phyloP scores from a whole-genome alignment of 2,888 invertebrate genomes.

The Leucophenga montana region DNA sequence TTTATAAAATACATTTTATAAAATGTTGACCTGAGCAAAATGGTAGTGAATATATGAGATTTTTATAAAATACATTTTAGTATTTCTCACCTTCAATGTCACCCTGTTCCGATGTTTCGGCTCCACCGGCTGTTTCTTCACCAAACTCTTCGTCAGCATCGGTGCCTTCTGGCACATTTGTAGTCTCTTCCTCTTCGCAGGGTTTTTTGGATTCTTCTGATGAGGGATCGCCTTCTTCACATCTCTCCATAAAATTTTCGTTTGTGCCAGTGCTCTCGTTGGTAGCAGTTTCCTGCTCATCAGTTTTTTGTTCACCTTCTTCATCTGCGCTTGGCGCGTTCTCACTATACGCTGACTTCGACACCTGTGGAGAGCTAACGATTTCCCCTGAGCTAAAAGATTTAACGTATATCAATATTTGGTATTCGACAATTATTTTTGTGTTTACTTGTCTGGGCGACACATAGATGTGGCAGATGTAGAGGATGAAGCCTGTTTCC shows the following conservation, averaged over 20 bases:
- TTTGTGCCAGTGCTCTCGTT: conserved; percentile 51
- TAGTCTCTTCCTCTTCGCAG: conserved; percentile 47
- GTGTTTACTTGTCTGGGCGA: conserved; percentile 62
- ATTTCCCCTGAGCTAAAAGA: conserved; percentile 84
- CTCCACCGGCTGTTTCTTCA: conserved; percentile 72
- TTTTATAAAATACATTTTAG: background rate
- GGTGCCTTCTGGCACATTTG: conserved; percentile 74
- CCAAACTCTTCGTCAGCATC: conserved; percentile 63
- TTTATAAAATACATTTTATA: no score
- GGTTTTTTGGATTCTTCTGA: conserved; percentile 34
- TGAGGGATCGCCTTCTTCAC: conserved; percentile 22
- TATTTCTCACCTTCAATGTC: conserved; percentile 65
- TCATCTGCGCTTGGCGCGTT: conserved; percentile 41
- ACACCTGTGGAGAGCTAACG: conserved; percentile 87
- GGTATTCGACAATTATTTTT: background rate
- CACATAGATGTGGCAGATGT: conserved; percentile 61
- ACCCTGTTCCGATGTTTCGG: conserved; percentile 60
- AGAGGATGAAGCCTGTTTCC: conserved; percentile 68
- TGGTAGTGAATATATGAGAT: background rate
- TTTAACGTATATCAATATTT: no score
- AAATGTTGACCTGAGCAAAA: conserved; percentile 41
- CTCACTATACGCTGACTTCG: conserved; percentile 80
- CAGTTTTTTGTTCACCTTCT: conserved; percentile 50
- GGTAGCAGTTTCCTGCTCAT: conserved; percentile 61
- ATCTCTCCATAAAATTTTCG: conserved; percentile 30